Conservation (phyloP, 1,140 invertebrate genomes). For the Dermatophagoides farinae region DNA sequence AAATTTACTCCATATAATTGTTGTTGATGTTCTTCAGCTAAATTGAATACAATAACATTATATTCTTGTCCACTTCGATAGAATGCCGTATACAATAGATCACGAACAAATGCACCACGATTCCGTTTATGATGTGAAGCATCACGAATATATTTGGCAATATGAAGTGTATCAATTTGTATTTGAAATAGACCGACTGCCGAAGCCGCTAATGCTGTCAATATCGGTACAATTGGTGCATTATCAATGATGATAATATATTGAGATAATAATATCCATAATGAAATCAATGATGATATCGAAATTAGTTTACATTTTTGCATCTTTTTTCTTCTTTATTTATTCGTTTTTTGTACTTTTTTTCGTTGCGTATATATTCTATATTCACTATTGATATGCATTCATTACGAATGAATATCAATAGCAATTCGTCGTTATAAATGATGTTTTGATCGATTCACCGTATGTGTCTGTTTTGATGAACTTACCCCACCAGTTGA, state of each 20-base stretch:
- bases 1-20: background rate
- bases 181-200: background rate
- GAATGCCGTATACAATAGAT: constrained; percentile 9
- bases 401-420: too few relatives aligned
- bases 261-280: background rate
- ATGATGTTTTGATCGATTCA: too few relatives aligned
- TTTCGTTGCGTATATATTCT: too few relatives aligned
- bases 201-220: background rate
- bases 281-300: background rate
- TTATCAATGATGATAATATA: background rate
- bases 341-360: background rate
- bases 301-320: background rate
- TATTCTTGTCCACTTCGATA: constrained; percentile 1
- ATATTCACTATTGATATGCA: too few relatives aligned
- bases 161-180: constrained; percentile 3
- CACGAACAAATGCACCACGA: constrained; percentile 4
- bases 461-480: too few relatives aligned
- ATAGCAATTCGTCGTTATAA: too few relatives aligned
- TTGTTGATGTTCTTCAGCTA: constrained; percentile 9
- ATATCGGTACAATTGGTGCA: constrained; percentile 1
- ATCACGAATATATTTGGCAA: constrained; percentile 4
- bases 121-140: background rate
- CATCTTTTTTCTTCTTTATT: background rate
- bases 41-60: constrained; percentile 12
- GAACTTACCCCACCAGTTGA: too few relatives aligned